A percentile compares a stretch with the other conserved stretches of the same genome.
phyloP scores from a whole-genome alignment of 2,888 invertebrate species.

The Helobdella robusta region DNA sequence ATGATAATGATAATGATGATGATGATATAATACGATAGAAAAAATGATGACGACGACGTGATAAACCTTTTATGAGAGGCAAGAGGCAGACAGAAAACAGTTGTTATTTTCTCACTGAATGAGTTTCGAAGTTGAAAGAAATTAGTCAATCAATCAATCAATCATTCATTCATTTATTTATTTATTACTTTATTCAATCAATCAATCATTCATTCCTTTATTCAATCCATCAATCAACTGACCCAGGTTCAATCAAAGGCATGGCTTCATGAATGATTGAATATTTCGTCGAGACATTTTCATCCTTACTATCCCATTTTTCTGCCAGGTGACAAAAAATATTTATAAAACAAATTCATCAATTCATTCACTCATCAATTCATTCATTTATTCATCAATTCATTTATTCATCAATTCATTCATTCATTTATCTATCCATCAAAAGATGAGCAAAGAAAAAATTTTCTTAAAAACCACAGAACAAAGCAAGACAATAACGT shows the following conservation, averaged over 20 bases:
- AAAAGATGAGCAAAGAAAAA: too few relatives aligned
- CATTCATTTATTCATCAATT: neutral
- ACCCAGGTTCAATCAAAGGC: slow-evolving; percentile 38
- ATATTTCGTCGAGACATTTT: slow-evolving; percentile 41
- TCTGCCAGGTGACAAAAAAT: slow-evolving; percentile 35
- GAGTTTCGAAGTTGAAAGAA: neutral
- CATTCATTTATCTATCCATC: neutral
- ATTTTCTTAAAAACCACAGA: neutral
- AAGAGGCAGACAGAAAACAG: slow-evolving; percentile 45
- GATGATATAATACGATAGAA: neutral
- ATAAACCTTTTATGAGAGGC: slow-evolving; percentile 46
- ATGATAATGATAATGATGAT: neutral
- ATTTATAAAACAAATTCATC: neutral
- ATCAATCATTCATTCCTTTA: too few relatives aligned
- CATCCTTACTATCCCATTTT: slow-evolving; percentile 43
- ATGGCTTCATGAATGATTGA: slow-evolving; percentile 39
- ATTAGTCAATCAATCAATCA: slow-evolving; percentile 31
- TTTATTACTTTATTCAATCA: too few relatives aligned
- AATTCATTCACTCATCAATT: neutral
- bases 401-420: neutral
- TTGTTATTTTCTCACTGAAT: slow-evolving; percentile 51
- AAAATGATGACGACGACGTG: neutral
- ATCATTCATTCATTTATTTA: too few relatives aligned
- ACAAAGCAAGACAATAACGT: neutral
- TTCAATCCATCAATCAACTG: too few relatives aligned